Evolutionary conservation across 2,113 vertebrate species (phyloP), one percentile per base, ranked within the genome.

Genomic region (Sebastes fasciatus): DNA sequence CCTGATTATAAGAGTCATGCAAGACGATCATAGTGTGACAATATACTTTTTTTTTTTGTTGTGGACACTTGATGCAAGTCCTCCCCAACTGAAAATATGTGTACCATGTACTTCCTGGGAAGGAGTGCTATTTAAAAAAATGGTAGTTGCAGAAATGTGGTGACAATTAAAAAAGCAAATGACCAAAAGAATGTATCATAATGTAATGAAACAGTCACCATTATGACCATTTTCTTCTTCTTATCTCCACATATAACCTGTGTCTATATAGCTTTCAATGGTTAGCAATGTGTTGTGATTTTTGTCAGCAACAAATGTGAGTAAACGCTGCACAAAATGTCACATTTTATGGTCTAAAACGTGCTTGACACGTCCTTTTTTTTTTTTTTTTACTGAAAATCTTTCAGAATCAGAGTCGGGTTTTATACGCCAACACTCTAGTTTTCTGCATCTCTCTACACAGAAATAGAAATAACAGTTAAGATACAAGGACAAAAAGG

Each of bases 1-100:
- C 60, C 46, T 60, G 54, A 57, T 72, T 55, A 21, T 13, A 61
- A 46, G 54, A 72, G 40, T 68, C 14, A 11, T 43, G 21, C 43
- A 21, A n/a, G 23, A 71, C 17, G 8, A 84, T 57, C 64, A 74
- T 19, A 61, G 57, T 23, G 34, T 52, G 66, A 61, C 10, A 72
- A 54, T 9, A 21, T n/a, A 74, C 14, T 19, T 34, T 51, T 10
- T 23, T 63, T 5, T 42, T 52, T 17, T 65, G 13, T 34, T 19
- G 5, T 26, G 8, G 43, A 52, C 23, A 14, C 16, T 34, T 69
- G 46, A 76, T 66, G 51, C 42, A 16, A 13, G 4, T 80, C n/a
- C 19, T n/a, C 12, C 19, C 17, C 66, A 69, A 40, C 23, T 51
- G 54, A 49, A 52, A 17, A 42, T 40, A 13, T 17, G n/a, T 46